Evolutionary conservation across 2,113 vertebrate species (phyloP).

Genomic region (Prietella phreatophila): DNA sequence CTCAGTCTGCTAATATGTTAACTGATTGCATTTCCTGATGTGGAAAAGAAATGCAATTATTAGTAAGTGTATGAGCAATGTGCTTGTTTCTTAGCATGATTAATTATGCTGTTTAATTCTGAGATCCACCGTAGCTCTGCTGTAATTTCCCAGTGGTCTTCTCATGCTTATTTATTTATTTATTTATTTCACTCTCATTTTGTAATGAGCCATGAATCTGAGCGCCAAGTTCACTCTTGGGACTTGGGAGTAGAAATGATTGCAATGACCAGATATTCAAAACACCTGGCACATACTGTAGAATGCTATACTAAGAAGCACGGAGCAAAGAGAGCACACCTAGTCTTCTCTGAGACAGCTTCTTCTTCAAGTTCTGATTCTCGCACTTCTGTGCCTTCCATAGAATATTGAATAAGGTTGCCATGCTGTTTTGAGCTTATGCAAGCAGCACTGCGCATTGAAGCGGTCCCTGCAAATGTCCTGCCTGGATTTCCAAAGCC

Average conservation of each 20-base stretch:
- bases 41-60: conserved; percentile 74
- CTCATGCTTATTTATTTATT: conserved; percentile 64
- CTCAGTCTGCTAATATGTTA: conserved; percentile 61
- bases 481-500: conserved; percentile 65
- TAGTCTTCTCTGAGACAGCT: conserved; percentile 36
- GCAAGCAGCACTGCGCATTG: conserved; percentile 44
- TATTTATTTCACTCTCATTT: conserved; percentile 62
- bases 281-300: conserved; percentile 40
- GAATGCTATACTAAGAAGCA: conserved; percentile 32
- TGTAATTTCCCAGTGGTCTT: conserved; percentile 79
- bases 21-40: conserved; percentile 73
- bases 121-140: conserved; percentile 71
- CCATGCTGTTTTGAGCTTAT: conserved; percentile 55
- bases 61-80: conserved; percentile 75
- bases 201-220: conserved; percentile 76
- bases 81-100: conserved; percentile 76
- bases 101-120: conserved; percentile 81
- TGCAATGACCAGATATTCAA: conserved; percentile 56
- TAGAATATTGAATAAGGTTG: conserved; percentile 53
- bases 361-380: conserved; percentile 46
- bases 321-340: conserved; percentile 36
- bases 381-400: conserved; percentile 43
- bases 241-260: conserved; percentile 64
- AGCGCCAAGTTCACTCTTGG: conserved; percentile 62
- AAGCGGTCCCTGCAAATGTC: conserved; percentile 58